Base-by-base conservation (phyloP, 2,113 vertebrate genomes). In the Tor tambroides region DNA sequence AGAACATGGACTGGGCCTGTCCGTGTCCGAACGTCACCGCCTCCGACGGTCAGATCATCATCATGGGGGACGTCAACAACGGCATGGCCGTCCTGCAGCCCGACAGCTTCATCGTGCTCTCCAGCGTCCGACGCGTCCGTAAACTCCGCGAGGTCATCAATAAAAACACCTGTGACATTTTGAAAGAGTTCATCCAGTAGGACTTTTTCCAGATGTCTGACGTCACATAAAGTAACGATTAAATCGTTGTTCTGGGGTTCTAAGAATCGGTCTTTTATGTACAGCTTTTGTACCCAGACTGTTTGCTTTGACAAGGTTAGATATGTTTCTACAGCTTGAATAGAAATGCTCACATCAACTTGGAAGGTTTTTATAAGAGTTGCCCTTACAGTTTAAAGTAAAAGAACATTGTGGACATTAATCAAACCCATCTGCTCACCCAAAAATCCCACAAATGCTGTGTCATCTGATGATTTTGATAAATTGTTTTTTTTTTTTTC, bases 1-100 rank as follows among this genome's bases (percentile, higher is more conserved):
- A 97, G 26, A 97, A 97, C 86, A 96, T 99, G 94, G 97, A 99
- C 96, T 98, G 98, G 98, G 95, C 92, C 89, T 99, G 98, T 89
- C 98, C 98, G 0, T 99, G 98, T 84, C 98, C 98, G 49, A 99
- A 99, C n/a, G 95, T 99, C 93, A 98, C 97, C 0, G 92, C 93
- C 0, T 92, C 94, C 0, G 97, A 97, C 35, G 94, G 95, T 1
- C 97, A 96, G 72, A 96, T 99, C 87, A 97, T 99, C 92, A 95
- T 99, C 89, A 99, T 99, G 98, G 98, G 98, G 0, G 95, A 97
- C 0, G 98, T 96, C 74, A 94, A 95, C 0, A 96, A 97, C 0
- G 98, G 98, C 83, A 98, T 99, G 98, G 98, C 98, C 0, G 92
- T 97, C 77, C 95, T 99, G 0, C 95, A 96, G 88, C 96, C 97